phyloP scores from a whole-genome alignment of 2,888 invertebrate genomes.

The Phlogophora meticulosa region DNA sequence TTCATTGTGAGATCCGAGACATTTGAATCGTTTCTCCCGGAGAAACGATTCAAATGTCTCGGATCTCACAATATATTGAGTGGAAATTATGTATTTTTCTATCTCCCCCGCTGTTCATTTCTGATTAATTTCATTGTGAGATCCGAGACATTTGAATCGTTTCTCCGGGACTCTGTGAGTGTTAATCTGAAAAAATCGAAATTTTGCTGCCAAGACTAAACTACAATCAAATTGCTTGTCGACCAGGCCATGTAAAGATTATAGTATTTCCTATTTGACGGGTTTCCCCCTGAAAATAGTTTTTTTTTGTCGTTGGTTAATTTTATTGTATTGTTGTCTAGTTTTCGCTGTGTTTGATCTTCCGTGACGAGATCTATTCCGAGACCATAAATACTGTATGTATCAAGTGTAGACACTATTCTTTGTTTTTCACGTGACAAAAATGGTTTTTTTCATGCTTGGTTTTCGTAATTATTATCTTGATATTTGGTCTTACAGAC shows the following conservation, averaged over 20 bases:
- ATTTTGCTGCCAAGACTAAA: constrained; percentile 23
- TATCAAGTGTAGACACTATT: not conserved
- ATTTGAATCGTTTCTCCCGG: not conserved
- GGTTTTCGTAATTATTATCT: too few relatives aligned
- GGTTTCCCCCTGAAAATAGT: constrained; percentile 30
- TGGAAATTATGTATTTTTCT: too few relatives aligned
- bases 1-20: not conserved
- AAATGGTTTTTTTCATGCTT: too few relatives aligned
- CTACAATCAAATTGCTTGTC: not conserved
- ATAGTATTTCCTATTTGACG: constrained; percentile 18
- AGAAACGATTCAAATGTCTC: too few relatives aligned
- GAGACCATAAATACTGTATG: constrained; percentile 1
- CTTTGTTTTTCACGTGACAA: not conserved
- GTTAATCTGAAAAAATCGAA: not conserved
- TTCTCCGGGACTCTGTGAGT: not conserved
- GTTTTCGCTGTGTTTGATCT: constrained; percentile 6
- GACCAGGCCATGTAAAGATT: constrained; percentile 4
- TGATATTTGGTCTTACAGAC: too few relatives aligned
- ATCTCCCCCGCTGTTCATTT: too few relatives aligned
- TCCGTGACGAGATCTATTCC: not conserved
- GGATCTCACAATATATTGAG: too few relatives aligned
- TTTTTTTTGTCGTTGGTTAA: constrained; percentile 20
- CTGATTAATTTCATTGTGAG: not conserved
- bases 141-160: not conserved
- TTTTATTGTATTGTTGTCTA: constrained; percentile 1